phyloP scores from a whole-genome alignment of 2,113 vertebrate genomes.

The Corydoras maculifer region DNA sequence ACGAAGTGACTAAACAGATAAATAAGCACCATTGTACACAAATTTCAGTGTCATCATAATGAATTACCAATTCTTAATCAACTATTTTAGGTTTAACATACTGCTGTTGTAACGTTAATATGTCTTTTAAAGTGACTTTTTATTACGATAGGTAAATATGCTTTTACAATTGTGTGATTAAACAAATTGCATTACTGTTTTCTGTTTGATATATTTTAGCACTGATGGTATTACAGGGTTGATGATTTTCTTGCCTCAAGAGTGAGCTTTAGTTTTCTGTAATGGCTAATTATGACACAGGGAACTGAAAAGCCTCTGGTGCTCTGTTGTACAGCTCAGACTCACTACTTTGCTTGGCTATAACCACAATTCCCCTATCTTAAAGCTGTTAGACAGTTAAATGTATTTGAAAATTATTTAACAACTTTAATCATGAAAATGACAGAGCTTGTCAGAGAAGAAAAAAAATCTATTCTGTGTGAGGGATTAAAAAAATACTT shows the following conservation, averaged over 20 bases:
- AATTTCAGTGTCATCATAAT: too few relatives aligned
- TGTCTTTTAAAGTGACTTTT: too few relatives aligned
- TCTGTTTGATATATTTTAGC: slow-evolving; percentile 1
- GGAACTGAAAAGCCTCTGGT: slow-evolving; percentile 38
- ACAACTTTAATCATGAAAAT: background rate
- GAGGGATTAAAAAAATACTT: background rate
- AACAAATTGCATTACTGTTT: background rate
- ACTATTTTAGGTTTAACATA: too few relatives aligned
- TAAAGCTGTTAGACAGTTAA: background rate
- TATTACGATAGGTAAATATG: too few relatives aligned
- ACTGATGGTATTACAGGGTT: background rate
- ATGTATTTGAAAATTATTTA: slow-evolving; percentile 3
- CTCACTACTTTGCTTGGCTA: background rate
- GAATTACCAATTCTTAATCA: too few relatives aligned
- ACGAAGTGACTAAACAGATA: too few relatives aligned
- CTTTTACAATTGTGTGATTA: background rate
- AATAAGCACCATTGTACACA: too few relatives aligned
- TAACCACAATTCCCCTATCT: background rate
- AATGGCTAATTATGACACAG: slow-evolving; percentile 54
- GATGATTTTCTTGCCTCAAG: background rate
- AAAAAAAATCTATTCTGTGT: background rate
- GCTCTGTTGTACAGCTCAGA: background rate
- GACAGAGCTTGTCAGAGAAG: background rate
- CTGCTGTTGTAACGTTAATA: too few relatives aligned
- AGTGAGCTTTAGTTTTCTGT: slow-evolving; percentile 37